Evolutionary conservation across 1,140 invertebrate species (phyloP).

Genomic region (Arctopsyche grandis): DNA sequence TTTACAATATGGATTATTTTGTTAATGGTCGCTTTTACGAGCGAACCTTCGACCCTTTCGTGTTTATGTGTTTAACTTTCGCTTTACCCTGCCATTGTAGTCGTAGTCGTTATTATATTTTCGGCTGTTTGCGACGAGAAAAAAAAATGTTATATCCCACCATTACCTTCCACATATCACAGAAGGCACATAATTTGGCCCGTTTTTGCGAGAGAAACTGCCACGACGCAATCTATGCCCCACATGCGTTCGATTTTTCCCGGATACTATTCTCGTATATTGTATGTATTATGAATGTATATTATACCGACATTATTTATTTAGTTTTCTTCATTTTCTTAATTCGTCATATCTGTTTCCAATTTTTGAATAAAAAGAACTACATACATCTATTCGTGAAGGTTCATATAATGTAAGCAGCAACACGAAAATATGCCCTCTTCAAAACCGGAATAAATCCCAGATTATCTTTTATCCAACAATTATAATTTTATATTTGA

Average conservation of each 20-base stretch:
- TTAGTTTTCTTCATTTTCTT: too few species aligned
- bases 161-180: constrained; percentile 18
- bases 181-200: not conserved
- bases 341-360: too few species aligned
- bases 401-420: too few species aligned
- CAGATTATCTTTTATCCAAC: too few species aligned
- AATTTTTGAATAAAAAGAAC: too few species aligned
- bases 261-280: too few species aligned
- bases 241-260: not conserved
- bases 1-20: constrained; percentile 41
- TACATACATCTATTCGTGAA: too few species aligned
- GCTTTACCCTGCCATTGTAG: constrained; percentile 26
- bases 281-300: too few species aligned
- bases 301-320: too few species aligned
- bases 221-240: not conserved
- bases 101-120: constrained; percentile 21
- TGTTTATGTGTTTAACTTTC: constrained; percentile 43
- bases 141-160: constrained; percentile 32
- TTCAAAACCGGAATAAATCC: too few species aligned
- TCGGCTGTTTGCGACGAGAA: constrained; percentile 18
- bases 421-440: too few species aligned
- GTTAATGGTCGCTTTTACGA: constrained; percentile 34
- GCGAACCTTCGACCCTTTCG: constrained; percentile 41
- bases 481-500: too few species aligned
- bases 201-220: not conserved